Conservation (phyloP, 2,888 invertebrate species). For the Drosophila formosana region DNA sequence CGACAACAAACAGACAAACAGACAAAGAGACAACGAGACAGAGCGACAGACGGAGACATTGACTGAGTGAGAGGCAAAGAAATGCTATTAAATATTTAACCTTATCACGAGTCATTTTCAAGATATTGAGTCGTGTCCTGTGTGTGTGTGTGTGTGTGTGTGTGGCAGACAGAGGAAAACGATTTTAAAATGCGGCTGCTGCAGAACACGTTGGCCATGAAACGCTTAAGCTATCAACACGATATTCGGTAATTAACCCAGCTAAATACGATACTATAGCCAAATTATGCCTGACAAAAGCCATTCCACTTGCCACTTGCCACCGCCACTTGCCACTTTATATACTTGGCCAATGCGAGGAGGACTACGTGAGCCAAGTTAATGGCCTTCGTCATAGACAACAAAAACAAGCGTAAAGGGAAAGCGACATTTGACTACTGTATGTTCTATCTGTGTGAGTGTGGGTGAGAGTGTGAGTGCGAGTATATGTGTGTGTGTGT, state of each 20-base stretch:
- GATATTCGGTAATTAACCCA: conserved; percentile 78
- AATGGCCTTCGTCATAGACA: conserved; percentile 53
- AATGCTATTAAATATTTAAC: conserved; percentile 74
- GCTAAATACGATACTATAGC: conserved; percentile 66
- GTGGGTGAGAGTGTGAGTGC: conserved; percentile 5
- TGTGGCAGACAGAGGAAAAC: conserved; percentile 12
- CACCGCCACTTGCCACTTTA: conserved; percentile 24
- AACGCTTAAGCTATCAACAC: conserved; percentile 77
- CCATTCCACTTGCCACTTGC: conserved; percentile 23
- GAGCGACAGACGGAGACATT: conserved; percentile 23
- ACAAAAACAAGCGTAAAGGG: conserved; percentile 15
- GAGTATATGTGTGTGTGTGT: conserved; percentile 17
- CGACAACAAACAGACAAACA: conserved; percentile 34
- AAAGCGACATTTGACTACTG: neutral
- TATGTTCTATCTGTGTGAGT: conserved; percentile 7
- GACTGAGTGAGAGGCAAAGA: conserved; percentile 32
- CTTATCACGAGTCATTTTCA: conserved; percentile 61
- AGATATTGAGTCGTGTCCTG: neutral
- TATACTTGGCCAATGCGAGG: neutral
- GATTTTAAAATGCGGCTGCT: conserved; percentile 58
- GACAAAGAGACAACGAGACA: conserved; percentile 20
- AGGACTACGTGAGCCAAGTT: conserved; percentile 55
- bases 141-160: too few relatives aligned
- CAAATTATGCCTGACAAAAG: conserved; percentile 56
- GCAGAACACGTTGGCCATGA: conserved; percentile 56